Conservation (phyloP, 2,888 invertebrate genomes). For the Phyllotreta cruciferae region DNA sequence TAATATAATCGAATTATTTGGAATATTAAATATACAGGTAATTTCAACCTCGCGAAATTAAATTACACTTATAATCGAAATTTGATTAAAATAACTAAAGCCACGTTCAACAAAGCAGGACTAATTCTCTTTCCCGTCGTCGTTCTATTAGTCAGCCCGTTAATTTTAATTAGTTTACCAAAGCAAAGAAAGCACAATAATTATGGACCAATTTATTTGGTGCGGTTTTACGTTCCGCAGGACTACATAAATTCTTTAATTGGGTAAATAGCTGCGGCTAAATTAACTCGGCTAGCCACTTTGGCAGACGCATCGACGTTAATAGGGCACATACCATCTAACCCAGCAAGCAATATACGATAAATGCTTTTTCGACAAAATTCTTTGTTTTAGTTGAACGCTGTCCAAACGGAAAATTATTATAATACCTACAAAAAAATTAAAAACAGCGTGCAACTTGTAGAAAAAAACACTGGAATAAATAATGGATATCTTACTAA, state of each 20-base stretch:
- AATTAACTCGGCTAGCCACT: slow-evolving; percentile 41
- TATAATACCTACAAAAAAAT: too few species aligned
- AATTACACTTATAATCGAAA: slow-evolving; percentile 18
- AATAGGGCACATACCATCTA: slow-evolving; percentile 32
- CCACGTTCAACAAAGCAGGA: slow-evolving; percentile 12
- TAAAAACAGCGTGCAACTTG: too few species aligned
- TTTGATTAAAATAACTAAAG: slow-evolving; percentile 28
- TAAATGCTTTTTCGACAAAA: slow-evolving; percentile 11
- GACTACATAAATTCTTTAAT: slow-evolving; percentile 45
- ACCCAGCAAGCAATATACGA: slow-evolving; percentile 9
- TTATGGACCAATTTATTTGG: slow-evolving; percentile 22
- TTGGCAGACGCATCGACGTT: slow-evolving; percentile 39
- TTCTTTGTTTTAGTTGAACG: not conserved
- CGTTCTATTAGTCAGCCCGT: slow-evolving; percentile 26
- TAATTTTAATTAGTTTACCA: slow-evolving; percentile 32
- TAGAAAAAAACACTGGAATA: too few species aligned
- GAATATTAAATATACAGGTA: not conserved
- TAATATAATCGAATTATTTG: not conserved
- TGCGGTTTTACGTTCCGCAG: slow-evolving; percentile 34
- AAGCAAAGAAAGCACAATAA: slow-evolving; percentile 26
- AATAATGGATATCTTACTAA: too few species aligned
- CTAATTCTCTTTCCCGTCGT: slow-evolving; percentile 15
- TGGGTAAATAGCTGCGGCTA: slow-evolving; percentile 45
- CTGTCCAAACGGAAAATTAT: too few species aligned
- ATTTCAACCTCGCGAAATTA: slow-evolving; percentile 1